Evolutionary conservation across 1,140 invertebrate genomes (phyloP).

Genomic region (Drosophila sulfurigaster): DNA sequence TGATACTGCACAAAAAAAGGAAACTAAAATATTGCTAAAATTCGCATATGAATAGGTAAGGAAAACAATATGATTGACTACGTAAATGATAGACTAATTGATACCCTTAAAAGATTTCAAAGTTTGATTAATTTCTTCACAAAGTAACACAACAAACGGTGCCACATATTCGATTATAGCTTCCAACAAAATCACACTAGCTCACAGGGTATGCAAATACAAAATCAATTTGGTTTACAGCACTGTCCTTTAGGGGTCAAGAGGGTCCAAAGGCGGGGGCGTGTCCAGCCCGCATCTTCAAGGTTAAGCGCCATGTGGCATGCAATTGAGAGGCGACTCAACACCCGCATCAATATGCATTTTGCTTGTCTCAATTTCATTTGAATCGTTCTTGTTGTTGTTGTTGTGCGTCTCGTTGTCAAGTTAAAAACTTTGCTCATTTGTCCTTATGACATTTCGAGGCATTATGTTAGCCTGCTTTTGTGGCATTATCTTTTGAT

Average conservation of each 20-base stretch:
- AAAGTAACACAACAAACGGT: neutral
- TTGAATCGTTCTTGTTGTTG: constrained; percentile 17
- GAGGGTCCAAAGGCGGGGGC: neutral
- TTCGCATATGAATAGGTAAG: too few relatives aligned
- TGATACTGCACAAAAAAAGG: too few relatives aligned
- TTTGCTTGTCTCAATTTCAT: constrained; percentile 35
- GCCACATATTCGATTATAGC: neutral
- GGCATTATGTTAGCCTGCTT: constrained; percentile 53
- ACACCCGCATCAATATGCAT: constrained; percentile 47
- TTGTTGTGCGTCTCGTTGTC: constrained; percentile 14
- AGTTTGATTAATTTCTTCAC: too few relatives aligned
- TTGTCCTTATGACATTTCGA: constrained; percentile 56
- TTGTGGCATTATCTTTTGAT: constrained; percentile 80
- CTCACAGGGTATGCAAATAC: constrained; percentile 18
- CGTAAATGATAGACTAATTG: too few relatives aligned
- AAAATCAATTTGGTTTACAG: constrained; percentile 23
- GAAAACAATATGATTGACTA: too few relatives aligned
- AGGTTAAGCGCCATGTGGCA: constrained; percentile 5
- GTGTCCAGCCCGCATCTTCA: constrained; percentile 28
- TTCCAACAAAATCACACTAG: neutral
- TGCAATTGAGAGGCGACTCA: constrained; percentile 1
- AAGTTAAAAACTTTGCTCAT: constrained; percentile 63
- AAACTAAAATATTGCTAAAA: too few relatives aligned
- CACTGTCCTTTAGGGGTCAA: neutral
- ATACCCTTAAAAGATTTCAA: too few relatives aligned